These are phyloP conservation scores for Kradibia gibbosae DNA, from an alignment of 1,140 invertebrate species.

Conservation along the genomic window DNA sequence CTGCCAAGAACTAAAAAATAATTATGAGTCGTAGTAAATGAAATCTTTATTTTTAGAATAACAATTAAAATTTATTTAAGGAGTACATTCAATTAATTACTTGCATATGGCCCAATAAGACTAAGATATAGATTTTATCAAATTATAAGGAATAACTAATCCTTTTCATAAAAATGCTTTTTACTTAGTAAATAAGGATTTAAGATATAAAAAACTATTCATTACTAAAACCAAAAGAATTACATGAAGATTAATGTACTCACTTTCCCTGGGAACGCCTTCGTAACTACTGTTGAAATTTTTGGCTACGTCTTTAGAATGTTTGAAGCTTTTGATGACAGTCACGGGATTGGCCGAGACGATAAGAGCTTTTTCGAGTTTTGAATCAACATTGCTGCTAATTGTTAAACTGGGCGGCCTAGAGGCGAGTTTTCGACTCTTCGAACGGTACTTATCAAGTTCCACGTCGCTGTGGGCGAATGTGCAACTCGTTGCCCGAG, in stretches of 20 bases:
- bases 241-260: constrained; percentile 4
- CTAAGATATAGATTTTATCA: too few species aligned
- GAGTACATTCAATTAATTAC: too few species aligned
- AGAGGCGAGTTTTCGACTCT: constrained; percentile 74
- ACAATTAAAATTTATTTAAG: too few species aligned
- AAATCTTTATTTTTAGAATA: too few species aligned
- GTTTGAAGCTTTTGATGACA: constrained; percentile 62
- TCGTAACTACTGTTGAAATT: constrained; percentile 64
- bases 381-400: constrained; percentile 58
- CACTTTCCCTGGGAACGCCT: constrained; percentile 61
- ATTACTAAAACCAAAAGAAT: not conserved
- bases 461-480: constrained; percentile 95
- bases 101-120: too few species aligned
- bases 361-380: constrained; percentile 59
- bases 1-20: too few species aligned
- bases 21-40: too few species aligned
- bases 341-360: constrained; percentile 33
- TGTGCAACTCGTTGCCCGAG: constrained; percentile 88
- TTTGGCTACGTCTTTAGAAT: constrained; percentile 62
- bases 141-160: too few species aligned
- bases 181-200: too few species aligned
- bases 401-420: constrained; percentile 58
- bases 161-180: too few species aligned
- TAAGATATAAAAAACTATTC: too few species aligned
- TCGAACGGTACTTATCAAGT: constrained; percentile 82